Evolutionary conservation across 2,797 vertebrate genomes (phyloP), one percentile per base, ranked within the genome.

Genomic region (Gouania willdenowi): DNA sequence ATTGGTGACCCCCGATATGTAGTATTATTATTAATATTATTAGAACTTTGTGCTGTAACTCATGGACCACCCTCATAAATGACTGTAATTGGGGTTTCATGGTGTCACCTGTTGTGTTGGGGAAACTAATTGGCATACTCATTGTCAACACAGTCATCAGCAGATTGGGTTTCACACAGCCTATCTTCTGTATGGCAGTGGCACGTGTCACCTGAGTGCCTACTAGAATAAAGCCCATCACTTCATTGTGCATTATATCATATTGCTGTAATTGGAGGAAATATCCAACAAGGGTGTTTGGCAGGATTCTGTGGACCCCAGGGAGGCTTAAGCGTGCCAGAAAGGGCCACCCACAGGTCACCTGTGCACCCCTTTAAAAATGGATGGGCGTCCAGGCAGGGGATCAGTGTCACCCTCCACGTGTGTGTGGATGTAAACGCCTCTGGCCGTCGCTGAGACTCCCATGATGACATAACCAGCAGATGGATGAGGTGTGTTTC

Each of bases 231-330:
- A 50, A 60, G 43, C 60, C 62, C 60, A 52, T 65, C 40, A 41
- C 52, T 17, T 59, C 62, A 24, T 37, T 52, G 51, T 51, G 65
- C 71, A 37, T 84, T 71, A 81, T 81, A 71, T 81, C 77, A 79
- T 76, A 79, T 87, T 71, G 53, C 70, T 49, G 87, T 88, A 85
- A 91, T 78, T 66, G 75, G 81, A 89, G 86, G 63, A 78, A 85
- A 83, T 79, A 71, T 81, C 41, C 39, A 47, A 41, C 73, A 75
- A 85, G 66, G 18, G 36, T 39, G 54, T 55, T 48, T 34, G 45
- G 71, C 34, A 50, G 58, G 64, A 29, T 54, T 58, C 27, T 65
- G 43, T 27, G 61, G 50, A 45, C 26, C 23, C 42, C 1, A 16
- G 45, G 36, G 51, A 40, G 44, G 47, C 32, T 43, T 12, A 26